A percentile compares a stretch with the other conserved stretches of the same genome.
Evolutionary conservation across 92 coral and sea anemone genomes (phyloP).

Genomic region (Porites cylindrica): DNA sequence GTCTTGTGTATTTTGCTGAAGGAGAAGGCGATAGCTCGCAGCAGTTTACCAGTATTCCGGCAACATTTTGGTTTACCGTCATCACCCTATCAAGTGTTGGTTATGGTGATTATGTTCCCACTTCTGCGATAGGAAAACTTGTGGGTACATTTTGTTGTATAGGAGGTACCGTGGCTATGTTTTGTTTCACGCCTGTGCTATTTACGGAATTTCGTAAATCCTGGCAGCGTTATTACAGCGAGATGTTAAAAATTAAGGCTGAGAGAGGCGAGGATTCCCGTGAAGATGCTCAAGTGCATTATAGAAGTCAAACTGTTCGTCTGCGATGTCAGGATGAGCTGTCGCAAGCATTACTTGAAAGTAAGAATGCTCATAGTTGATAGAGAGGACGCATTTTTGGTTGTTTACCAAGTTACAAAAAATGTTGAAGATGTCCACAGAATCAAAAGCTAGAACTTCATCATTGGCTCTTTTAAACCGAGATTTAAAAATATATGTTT

Average conservation of each 20-base stretch:
- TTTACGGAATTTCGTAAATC: slow-evolving; percentile 81
- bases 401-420: too few species aligned
- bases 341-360: slow-evolving; percentile 37
- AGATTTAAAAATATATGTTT: too few species aligned
- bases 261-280: slow-evolving; percentile 30
- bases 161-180: slow-evolving; percentile 73
- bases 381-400: not conserved
- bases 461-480: too few species aligned
- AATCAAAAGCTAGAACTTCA: too few species aligned
- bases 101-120: slow-evolving; percentile 89
- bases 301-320: slow-evolving; percentile 44
- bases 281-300: slow-evolving; percentile 34
- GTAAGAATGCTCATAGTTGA: slow-evolving; percentile 18
- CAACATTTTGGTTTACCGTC: slow-evolving; percentile 88
- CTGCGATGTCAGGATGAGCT: slow-evolving; percentile 42
- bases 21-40: slow-evolving; percentile 63
- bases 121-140: slow-evolving; percentile 75
- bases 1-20: slow-evolving; percentile 77
- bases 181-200: slow-evolving; percentile 80
- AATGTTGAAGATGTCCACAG: too few species aligned
- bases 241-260: slow-evolving; percentile 57
- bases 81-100: slow-evolving; percentile 92
- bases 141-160: slow-evolving; percentile 75
- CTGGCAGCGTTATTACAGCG: slow-evolving; percentile 63
- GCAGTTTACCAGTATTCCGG: slow-evolving; percentile 74